Evolutionary conservation across 2,797 vertebrate species (phyloP).

Genomic region (Agapornis canus): DNA sequence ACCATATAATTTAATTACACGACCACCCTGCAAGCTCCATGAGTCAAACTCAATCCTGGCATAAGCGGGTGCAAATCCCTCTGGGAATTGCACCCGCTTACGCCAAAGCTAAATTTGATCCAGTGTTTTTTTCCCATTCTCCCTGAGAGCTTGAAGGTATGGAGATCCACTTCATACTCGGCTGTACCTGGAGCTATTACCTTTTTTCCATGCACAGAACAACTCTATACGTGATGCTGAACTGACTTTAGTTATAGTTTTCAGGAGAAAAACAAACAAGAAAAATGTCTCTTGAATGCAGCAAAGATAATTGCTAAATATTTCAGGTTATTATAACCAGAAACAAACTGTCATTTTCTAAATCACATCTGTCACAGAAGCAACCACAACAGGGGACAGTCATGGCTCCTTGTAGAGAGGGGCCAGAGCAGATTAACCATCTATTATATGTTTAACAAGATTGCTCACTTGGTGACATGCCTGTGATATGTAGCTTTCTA

Average conservation of each 20-base stretch:
- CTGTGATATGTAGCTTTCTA: neutral
- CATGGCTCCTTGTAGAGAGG: neutral
- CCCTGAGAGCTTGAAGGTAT: neutral
- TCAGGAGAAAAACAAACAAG: neutral
- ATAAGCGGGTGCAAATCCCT: constrained; percentile 51
- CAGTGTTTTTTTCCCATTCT: neutral
- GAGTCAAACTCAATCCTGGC: constrained; percentile 40
- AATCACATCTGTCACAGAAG: neutral
- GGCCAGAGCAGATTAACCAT: neutral
- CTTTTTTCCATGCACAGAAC: neutral
- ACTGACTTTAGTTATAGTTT: neutral
- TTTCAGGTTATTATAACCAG: neutral
- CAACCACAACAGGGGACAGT: neutral
- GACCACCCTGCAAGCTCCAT: constrained; percentile 65
- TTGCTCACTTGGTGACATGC: neutral
- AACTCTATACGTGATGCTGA: neutral
- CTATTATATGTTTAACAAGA: neutral
- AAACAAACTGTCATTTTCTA: neutral
- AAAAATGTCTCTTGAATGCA: neutral
- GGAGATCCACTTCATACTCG: neutral
- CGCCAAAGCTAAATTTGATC: constrained; percentile 57
- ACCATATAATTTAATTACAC: constrained; percentile 53
- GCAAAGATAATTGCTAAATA: neutral
- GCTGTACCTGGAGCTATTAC: neutral
- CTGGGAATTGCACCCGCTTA: constrained; percentile 42